phyloP scores from a whole-genome alignment of 2,888 invertebrate species.

The Eupithecia subfuscata region DNA sequence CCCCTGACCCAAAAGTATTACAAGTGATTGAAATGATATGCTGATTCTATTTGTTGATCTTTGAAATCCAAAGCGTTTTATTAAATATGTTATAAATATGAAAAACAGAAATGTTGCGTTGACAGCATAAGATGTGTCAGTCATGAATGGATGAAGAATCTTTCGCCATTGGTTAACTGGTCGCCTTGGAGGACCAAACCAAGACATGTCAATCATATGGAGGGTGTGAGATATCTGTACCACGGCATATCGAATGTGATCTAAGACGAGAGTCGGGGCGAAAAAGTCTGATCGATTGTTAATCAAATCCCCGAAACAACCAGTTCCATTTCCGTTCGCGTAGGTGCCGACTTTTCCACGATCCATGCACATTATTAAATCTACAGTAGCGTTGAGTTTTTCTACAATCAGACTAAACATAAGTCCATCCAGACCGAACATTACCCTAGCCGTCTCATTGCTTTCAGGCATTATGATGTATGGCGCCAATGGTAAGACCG shows the following conservation, averaged over 20 bases:
- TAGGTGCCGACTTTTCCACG: slow-evolving; percentile 45
- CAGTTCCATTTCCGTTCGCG: slow-evolving; percentile 50
- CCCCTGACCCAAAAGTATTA: slow-evolving; percentile 62
- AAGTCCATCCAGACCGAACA: slow-evolving; percentile 58
- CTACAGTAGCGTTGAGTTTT: slow-evolving; percentile 57
- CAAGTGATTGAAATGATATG: slow-evolving; percentile 52
- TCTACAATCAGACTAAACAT: slow-evolving; percentile 49
- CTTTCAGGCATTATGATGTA: slow-evolving; percentile 45
- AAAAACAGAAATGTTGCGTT: slow-evolving; percentile 32
- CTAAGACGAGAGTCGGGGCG: slow-evolving; percentile 52
- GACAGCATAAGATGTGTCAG: slow-evolving; percentile 47
- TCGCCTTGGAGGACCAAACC: slow-evolving; percentile 62
- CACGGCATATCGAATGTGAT: slow-evolving; percentile 47
- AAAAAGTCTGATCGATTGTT: slow-evolving; percentile 57
- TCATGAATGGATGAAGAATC: slow-evolving; percentile 58
- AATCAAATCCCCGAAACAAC: slow-evolving; percentile 53
- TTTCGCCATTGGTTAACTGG: slow-evolving; percentile 53
- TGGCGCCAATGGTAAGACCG: slow-evolving; percentile 50
- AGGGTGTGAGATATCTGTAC: slow-evolving; percentile 54
- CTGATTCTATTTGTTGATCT: slow-evolving; percentile 33
- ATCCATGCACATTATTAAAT: slow-evolving; percentile 39
- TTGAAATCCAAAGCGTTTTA: slow-evolving; percentile 44
- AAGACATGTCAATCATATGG: slow-evolving; percentile 50
- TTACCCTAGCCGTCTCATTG: slow-evolving; percentile 47
- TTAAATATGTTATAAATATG: slow-evolving; percentile 23